Evolutionary conservation across 2,888 invertebrate species (phyloP), one percentile per base, ranked within the genome.

Genomic region (Xestia ashworthii): DNA sequence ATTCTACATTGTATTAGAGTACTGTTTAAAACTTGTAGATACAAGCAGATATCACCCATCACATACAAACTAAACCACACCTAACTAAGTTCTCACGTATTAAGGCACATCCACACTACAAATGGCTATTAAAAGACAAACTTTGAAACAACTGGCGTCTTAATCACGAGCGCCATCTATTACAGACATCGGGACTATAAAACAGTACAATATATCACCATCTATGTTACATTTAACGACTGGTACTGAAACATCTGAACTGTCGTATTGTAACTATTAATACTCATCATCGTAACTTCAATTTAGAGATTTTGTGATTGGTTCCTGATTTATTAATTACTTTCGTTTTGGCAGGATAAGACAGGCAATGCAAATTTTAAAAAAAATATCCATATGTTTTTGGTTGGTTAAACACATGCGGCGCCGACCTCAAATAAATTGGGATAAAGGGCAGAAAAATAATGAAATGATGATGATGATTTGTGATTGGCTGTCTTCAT

Each of bases 121-220:
- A 64, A 65, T 75, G 58, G 76, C 85, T 68, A 79, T 85, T 80
- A 85, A 75, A 85, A 84, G 44, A 77, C 74, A 67, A 82, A 85
- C 53, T 85, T 85, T 77, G 73, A 64, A 84, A 85, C 85, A 77
- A 76, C 79, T 71, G 71, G 67, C 72, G 73, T 85, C 76, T 80
- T 77, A 85, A 85, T 85, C 85, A 80, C 70, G 55, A 53, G 53
- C 38, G 16, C 55, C 75, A 82, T 84, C 85, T 85, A 85, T 76
- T 78, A 50, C 69, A 58, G 32, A 67, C 85, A 75, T 77, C 50
- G 66, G 73, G 74, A 84, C 77, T 79, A 60, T 85, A 77, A 80
- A 82, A 82, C 77, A 70, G 72, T 82, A 60, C 66, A 75, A 85
- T 85, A 79, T 82, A 84, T 84, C 70, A 75, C 82, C 64, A 71